Conservation (phyloP, 30 jellyfish, hydroid and myxozoan species). For the Hydractinia symbiolongicarpus region DNA sequence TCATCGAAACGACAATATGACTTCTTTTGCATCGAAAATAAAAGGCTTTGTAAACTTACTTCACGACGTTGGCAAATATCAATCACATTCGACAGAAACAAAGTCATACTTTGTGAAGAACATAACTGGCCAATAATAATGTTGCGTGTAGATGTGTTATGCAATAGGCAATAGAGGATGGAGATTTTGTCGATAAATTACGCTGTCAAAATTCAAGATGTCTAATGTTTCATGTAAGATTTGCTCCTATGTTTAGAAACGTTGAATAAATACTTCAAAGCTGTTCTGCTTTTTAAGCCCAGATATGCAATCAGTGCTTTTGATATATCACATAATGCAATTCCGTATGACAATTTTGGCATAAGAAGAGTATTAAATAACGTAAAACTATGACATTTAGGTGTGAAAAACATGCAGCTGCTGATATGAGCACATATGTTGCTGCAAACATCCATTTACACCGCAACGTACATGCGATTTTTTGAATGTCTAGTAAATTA, state of each 20-base stretch:
- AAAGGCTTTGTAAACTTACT: not conserved
- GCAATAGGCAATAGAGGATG: not conserved
- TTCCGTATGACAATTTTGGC: not conserved
- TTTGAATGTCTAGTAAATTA: no score
- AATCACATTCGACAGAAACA: not conserved
- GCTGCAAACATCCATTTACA: no score
- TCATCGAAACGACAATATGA: slow-evolving; percentile 1
- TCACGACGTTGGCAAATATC: not conserved
- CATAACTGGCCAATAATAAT: not conserved
- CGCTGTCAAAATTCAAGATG: no score
- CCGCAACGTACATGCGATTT: no score
- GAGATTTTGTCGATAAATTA: no score
- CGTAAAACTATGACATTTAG: no score
- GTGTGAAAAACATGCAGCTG: no score
- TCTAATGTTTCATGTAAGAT: no score
- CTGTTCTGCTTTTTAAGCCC: no score
- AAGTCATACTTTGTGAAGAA: not conserved
- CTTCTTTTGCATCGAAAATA: not conserved
- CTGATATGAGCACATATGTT: no score
- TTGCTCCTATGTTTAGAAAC: no score
- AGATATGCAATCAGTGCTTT: not conserved
- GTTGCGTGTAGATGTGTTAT: not conserved
- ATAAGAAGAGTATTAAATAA: not conserved
- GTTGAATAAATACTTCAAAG: no score
- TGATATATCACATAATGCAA: not conserved